Conservation (phyloP, 1,140 invertebrate species). For the Bactericera cockerelli region DNA sequence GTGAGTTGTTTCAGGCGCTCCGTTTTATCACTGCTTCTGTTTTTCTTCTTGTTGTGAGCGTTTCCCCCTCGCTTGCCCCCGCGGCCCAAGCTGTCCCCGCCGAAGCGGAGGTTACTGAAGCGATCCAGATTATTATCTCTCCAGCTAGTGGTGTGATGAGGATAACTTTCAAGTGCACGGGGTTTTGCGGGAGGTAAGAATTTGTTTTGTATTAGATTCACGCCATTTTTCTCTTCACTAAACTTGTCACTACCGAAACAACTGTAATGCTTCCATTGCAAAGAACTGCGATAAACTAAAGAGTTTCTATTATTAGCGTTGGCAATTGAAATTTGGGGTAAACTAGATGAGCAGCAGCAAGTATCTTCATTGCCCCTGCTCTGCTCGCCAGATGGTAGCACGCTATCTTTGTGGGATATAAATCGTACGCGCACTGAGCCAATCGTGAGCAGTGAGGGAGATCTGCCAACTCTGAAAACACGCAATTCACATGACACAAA, state of each 20-base stretch:
- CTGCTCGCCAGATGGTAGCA: not conserved
- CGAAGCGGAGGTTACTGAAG: constrained; percentile 52
- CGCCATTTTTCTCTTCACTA: constrained; percentile 1
- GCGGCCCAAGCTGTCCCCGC: constrained; percentile 27
- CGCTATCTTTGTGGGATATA: not conserved
- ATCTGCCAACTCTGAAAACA: not conserved
- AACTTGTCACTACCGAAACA: constrained; percentile 17
- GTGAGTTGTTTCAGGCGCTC: constrained; percentile 57
- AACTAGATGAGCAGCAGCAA: constrained; percentile 15
- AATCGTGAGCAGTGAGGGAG: not conserved
- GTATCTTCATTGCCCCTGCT: constrained; percentile 8
- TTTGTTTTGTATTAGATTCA: not conserved
- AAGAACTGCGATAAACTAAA: constrained; percentile 19
- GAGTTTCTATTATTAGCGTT: constrained; percentile 6
- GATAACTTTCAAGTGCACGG: no score
- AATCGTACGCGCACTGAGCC: not conserved
- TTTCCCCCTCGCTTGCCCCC: constrained; percentile 24
- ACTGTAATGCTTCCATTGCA: constrained; percentile 18
- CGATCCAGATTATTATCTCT: constrained; percentile 39
- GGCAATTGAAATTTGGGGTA: not conserved
- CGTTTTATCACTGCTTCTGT: constrained; percentile 41
- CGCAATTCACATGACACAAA: not conserved
- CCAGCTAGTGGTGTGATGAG: not conserved
- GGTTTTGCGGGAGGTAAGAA: constrained; percentile 5
- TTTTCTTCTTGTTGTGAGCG: constrained; percentile 26